phyloP scores from a whole-genome alignment of 1,140 invertebrate species.

The Hyphantria cunea region DNA sequence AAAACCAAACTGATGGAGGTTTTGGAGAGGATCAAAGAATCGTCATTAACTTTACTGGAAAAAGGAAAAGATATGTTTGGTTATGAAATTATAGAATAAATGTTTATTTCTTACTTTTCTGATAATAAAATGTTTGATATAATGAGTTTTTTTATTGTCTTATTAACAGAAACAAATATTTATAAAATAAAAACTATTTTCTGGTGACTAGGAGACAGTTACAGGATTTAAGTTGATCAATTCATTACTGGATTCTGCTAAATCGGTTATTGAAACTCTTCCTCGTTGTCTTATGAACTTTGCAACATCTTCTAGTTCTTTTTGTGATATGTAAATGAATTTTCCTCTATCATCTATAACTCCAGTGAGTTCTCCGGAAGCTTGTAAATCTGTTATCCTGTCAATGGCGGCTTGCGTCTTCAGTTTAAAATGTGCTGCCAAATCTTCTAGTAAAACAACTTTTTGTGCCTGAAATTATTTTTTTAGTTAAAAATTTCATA shows the following conservation, averaged over 20 bases:
- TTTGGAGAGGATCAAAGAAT: slow-evolving; percentile 90
- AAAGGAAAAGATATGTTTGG: slow-evolving; percentile 90
- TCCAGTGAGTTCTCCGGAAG: slow-evolving; percentile 91
- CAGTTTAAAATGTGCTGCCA: slow-evolving; percentile 95
- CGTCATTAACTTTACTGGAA: slow-evolving; percentile 86
- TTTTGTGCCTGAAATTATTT: slow-evolving; percentile 86
- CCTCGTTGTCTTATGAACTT: slow-evolving; percentile 98
- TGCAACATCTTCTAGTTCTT: slow-evolving; percentile 95
- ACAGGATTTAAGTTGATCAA: slow-evolving; percentile 93
- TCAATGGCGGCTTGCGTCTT: slow-evolving; percentile 95
- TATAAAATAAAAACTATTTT: slow-evolving; percentile 9
- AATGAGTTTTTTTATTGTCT: slow-evolving; percentile 34
- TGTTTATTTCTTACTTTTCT: slow-evolving; percentile 35
- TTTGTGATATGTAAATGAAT: slow-evolving; percentile 98
- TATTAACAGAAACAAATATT: slow-evolving; percentile 11
- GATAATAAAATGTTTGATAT: slow-evolving; percentile 50
- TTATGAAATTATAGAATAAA: slow-evolving; percentile 72
- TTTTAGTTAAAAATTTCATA: slow-evolving; percentile 38
- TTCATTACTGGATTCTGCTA: slow-evolving; percentile 96
- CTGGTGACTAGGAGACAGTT: slow-evolving; percentile 38
- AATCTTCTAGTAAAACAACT: slow-evolving; percentile 97
- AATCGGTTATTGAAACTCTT: slow-evolving; percentile 94
- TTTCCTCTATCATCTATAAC: slow-evolving; percentile 99
- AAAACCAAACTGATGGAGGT: slow-evolving; percentile 89
- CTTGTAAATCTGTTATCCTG: slow-evolving; percentile 92